Conservation (phyloP, 2,888 invertebrate genomes). For the Ectemnius cavifrons region DNA sequence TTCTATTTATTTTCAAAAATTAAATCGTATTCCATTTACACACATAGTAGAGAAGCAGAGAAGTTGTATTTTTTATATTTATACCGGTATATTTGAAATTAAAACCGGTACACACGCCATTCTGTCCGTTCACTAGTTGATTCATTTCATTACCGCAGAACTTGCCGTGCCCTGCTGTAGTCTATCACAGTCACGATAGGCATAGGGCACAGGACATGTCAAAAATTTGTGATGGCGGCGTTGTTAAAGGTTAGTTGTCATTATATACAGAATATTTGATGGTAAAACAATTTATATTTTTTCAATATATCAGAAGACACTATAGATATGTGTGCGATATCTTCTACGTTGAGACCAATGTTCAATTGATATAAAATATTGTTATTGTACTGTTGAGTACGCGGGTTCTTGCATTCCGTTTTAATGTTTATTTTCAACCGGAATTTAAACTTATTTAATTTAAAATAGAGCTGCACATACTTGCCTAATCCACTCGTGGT, state of each 20-base stretch:
- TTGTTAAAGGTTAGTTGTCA: conserved; percentile 76
- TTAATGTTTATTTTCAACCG: too few relatives aligned
- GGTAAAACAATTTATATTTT: conserved; percentile 33
- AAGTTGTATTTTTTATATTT: too few relatives aligned
- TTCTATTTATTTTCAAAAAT: too few relatives aligned
- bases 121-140: conserved; percentile 2
- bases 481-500: too few relatives aligned
- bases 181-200: conserved; percentile 9
- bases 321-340: conserved; percentile 8
- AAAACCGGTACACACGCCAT: neutral
- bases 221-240: conserved; percentile 75
- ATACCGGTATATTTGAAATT: too few relatives aligned
- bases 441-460: too few relatives aligned
- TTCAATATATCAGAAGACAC: conserved; percentile 2
- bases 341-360: neutral
- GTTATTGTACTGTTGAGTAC: too few relatives aligned
- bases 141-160: conserved; percentile 21
- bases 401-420: too few relatives aligned
- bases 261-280: conserved; percentile 51
- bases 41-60: too few relatives aligned
- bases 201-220: conserved; percentile 68
- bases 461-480: too few relatives aligned
- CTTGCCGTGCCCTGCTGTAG: conserved; percentile 42
- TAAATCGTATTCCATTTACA: too few relatives aligned
- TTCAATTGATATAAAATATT: too few relatives aligned